Evolutionary conservation across 2,888 invertebrate species (phyloP).

Genomic region (Crocallis elinguaria): DNA sequence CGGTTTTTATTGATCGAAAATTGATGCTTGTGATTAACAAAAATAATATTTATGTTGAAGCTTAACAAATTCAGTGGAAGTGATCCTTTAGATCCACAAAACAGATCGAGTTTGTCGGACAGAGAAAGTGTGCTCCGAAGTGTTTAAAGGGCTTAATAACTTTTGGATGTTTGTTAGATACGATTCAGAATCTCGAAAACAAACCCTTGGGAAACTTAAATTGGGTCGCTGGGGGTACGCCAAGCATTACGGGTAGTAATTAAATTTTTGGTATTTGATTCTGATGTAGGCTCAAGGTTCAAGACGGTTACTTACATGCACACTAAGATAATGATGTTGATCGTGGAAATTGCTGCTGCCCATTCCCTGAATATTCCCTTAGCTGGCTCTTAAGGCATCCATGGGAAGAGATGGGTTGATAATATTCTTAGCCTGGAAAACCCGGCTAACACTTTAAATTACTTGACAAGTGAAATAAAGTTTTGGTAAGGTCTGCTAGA

Average conservation of each 20-base stretch:
- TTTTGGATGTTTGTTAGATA: slow-evolving; percentile 28
- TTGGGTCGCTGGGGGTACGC: slow-evolving; percentile 17
- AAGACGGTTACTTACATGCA: not conserved
- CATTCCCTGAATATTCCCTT: no score
- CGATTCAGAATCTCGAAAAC: slow-evolving; percentile 21
- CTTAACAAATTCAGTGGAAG: slow-evolving; percentile 8
- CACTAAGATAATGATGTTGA: not conserved
- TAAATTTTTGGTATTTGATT: slow-evolving; percentile 15
- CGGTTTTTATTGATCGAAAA: no score
- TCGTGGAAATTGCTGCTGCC: no score
- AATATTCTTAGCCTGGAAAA: no score
- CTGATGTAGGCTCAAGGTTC: not conserved
- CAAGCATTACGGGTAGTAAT: slow-evolving; percentile 13
- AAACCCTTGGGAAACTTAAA: slow-evolving; percentile 25
- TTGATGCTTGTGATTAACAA: no score
- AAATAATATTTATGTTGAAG: no score
- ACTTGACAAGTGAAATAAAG: no score
- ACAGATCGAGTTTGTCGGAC: slow-evolving; percentile 14
- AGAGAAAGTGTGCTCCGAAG: slow-evolving; percentile 13
- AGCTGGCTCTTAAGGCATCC: no score
- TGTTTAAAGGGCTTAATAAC: slow-evolving; percentile 26
- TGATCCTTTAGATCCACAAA: slow-evolving; percentile 13
- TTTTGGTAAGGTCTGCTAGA: no score
- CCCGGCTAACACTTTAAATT: no score
- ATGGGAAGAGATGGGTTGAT: no score